Base-by-base conservation (phyloP, 2,888 invertebrate species). In the Melinaea marsaeus region DNA sequence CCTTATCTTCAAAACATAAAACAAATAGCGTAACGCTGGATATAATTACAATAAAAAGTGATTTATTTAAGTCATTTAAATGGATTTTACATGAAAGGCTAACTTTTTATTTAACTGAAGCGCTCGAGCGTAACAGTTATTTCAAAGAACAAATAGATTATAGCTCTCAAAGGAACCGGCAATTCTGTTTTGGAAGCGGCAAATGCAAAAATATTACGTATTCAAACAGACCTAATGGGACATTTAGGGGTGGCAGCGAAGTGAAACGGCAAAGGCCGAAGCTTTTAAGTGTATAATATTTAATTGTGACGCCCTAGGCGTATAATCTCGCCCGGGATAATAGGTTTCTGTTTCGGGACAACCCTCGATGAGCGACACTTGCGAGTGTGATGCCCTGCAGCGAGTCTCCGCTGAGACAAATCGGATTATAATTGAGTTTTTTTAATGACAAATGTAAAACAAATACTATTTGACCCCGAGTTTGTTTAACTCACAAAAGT, bases 221-320 rank as follows among this genome's bases (percentile, higher is more conserved):
- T 90, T 90, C 90, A 90, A 90, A 90, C 90, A 90, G 83, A 88
- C 84, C 90, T 90, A 90, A 90, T 90, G 86, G 90, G 90, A 90
- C 90, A 90, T 90, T 90, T 90, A 90, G 88, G 90, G 90, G 89
- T 90, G 90, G 85, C 89, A 90, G 85, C 85, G 84, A 86, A 88
- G 88, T 89, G 88, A 90, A 90, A 90, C 88, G 88, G 90, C 89
- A 90, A 90, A 90, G 89, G 89, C 87, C 90, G 90, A 89, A 89
- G 91, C 91, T 90, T 90, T 90, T 90, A 90, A 90, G 89, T 90
- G 90, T 90, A 90, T 90, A 90, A 90, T 90, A 90, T 90, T 90
- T 90, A 91, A 91, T 91, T 91, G 91, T 91, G 84, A 90, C 88
- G 91, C 91, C 91, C 90, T 89, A 88, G 91, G 91, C 90, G 91